phyloP scores from a whole-genome alignment of 2,888 invertebrate genomes.

The Mesorhabditis sp. region DNA sequence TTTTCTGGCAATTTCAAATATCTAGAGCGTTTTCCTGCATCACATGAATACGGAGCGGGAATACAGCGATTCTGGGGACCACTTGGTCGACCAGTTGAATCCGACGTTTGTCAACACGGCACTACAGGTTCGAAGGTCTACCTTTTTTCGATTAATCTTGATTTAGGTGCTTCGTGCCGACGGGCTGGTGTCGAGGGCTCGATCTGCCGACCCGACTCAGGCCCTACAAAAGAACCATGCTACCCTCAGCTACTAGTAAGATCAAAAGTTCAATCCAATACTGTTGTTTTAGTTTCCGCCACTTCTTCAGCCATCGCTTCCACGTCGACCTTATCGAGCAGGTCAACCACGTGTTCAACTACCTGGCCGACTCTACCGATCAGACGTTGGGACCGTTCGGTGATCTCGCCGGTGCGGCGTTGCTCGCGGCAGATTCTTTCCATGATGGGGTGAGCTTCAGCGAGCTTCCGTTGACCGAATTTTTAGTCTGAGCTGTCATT shows the following conservation, averaged over 20 bases:
- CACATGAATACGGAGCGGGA: too few relatives aligned
- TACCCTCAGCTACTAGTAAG: conserved; percentile 41
- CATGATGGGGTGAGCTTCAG: background rate
- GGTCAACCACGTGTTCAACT: conserved; percentile 19
- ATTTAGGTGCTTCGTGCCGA: conserved; percentile 32
- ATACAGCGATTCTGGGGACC: conserved; percentile 12
- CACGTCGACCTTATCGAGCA: conserved; percentile 41
- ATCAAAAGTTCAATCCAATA: conserved; percentile 7
- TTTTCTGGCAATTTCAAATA: too few relatives aligned
- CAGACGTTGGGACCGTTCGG: conserved; percentile 7
- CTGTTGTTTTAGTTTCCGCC: conserved; percentile 39
- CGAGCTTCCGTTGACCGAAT: background rate
- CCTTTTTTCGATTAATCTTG: background rate
- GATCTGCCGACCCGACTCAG: conserved; percentile 20
- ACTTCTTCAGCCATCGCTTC: conserved; percentile 51
- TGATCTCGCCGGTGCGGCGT: background rate
- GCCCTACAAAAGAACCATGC: conserved; percentile 34
- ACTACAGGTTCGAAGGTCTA: conserved; percentile 16
- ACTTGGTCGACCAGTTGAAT: conserved; percentile 27
- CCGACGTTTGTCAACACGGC: conserved; percentile 28
- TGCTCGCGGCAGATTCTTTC: conserved; percentile 7
- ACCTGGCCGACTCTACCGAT: conserved; percentile 12
- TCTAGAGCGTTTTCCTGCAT: too few relatives aligned
- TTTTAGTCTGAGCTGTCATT: conserved; percentile 24
- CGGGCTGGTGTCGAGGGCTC: conserved; percentile 41